These are phyloP conservation scores for Temnothorax curvispinosus DNA, from an alignment of 1,140 invertebrate species.

Conservation along the genomic window DNA sequence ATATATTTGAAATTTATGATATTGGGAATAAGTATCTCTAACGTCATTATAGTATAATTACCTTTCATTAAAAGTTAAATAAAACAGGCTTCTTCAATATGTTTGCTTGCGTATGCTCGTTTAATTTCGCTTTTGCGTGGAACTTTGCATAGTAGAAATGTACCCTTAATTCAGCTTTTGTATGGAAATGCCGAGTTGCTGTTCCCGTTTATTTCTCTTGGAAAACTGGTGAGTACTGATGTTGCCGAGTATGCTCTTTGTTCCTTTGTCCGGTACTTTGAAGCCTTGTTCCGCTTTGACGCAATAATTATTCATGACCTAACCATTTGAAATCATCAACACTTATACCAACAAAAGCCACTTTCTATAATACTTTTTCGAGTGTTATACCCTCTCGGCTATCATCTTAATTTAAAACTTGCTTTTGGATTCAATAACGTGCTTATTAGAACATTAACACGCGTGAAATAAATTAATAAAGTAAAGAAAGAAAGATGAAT, in stretches of 20 bases:
- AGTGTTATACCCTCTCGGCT: not conserved
- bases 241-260: not conserved
- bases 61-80: not conserved
- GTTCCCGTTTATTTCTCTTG: constrained; percentile 7
- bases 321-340: not conserved
- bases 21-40: not conserved
- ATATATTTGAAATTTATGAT: not conserved
- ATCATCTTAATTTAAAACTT: not conserved
- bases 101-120: not conserved
- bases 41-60: not conserved
- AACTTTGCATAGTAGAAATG: not conserved
- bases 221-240: not conserved
- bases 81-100: not conserved
- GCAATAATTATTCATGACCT: not conserved
- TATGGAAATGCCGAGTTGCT: not conserved
- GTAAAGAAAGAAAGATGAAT: too few species aligned
- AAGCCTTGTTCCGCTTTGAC: not conserved
- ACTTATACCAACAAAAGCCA: not conserved
- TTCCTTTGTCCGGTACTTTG: constrained; percentile 3
- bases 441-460: not conserved
- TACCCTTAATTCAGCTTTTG: constrained; percentile 33
- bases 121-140: not conserved
- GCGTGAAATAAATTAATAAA: not conserved
- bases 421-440: not conserved
- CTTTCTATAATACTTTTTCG: not conserved